These are phyloP conservation scores for Enteromius unitaeniatus DNA, from an alignment of 2,797 vertebrate species.

Conservation along the genomic window DNA sequence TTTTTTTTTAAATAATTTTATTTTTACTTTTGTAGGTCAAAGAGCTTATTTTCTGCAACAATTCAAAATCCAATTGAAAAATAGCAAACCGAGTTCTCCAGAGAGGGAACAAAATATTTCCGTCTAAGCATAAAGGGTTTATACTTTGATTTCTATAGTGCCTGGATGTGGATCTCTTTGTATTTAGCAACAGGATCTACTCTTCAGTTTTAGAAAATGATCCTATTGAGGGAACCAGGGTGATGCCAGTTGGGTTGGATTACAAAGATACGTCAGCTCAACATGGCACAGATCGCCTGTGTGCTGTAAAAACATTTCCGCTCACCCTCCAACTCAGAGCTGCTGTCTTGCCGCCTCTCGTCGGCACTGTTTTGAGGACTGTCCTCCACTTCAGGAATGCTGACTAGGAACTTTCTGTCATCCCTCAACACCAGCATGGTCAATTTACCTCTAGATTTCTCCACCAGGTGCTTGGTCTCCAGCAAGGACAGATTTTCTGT, in stretches of 20 bases:
- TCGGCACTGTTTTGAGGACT: constrained; percentile 82
- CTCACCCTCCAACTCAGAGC: constrained; percentile 89
- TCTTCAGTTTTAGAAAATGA: no score
- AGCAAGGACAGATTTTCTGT: constrained; percentile 92
- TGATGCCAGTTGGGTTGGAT: neutral
- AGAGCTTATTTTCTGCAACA: no score
- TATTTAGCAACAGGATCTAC: no score
- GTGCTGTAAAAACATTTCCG: neutral
- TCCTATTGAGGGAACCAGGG: neutral
- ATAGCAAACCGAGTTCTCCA: no score
- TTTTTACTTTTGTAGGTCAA: no score
- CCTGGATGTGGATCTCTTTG: no score
- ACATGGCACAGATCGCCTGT: neutral
- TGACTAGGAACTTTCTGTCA: constrained; percentile 88
- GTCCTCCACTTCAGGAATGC: constrained; percentile 85
- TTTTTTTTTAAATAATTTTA: no score
- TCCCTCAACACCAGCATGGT: constrained; percentile 90
- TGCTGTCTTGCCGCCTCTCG: constrained; percentile 73
- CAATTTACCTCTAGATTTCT: constrained; percentile 88
- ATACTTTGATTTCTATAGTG: no score
- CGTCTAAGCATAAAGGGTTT: no score
- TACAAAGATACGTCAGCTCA: neutral
- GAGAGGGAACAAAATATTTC: no score
- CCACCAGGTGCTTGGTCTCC: constrained; percentile 92
- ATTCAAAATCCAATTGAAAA: no score